phyloP scores from a whole-genome alignment of 2,888 invertebrate genomes.

The Homarus gammarus region DNA sequence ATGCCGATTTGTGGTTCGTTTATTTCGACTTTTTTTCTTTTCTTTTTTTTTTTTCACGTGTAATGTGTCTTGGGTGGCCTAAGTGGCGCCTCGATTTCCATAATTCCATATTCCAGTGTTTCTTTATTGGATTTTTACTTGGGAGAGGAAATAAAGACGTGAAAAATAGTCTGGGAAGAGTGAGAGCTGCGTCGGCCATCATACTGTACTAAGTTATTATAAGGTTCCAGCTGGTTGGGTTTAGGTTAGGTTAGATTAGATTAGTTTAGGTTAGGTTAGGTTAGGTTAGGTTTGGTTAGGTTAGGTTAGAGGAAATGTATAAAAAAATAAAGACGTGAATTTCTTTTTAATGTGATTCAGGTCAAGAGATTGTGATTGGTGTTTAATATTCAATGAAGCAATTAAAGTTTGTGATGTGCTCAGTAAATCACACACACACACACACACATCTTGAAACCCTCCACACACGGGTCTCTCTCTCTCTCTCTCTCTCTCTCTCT shows the following conservation, averaged over 20 bases:
- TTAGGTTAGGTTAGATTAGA: no score
- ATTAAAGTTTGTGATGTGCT: no score
- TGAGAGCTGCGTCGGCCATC: no score
- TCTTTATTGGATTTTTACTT: conserved; percentile 69
- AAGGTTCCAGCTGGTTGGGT: not conserved
- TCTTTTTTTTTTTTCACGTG: conserved; percentile 37
- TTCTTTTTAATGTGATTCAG: no score
- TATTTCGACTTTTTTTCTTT: no score
- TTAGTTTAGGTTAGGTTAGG: no score
- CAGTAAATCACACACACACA: no score
- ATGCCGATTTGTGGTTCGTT: conserved; percentile 21
- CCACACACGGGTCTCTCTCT: not conserved
- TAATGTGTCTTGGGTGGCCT: conserved; percentile 62
- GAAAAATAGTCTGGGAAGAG: conserved; percentile 40
- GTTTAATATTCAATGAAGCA: no score
- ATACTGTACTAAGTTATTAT: no score
- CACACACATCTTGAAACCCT: not conserved
- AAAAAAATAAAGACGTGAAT: not conserved
- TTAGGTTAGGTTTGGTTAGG: no score
- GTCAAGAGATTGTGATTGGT: no score
- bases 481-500: not conserved
- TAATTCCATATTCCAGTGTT: conserved; percentile 71
- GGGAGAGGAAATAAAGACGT: conserved; percentile 47
- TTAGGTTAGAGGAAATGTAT: no score
- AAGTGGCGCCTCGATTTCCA: conserved; percentile 64